A percentile compares a stretch with the other conserved stretches of the same genome.
phyloP scores from a whole-genome alignment of 2,113 vertebrate genomes.

The Tachuris rubrigastra region DNA sequence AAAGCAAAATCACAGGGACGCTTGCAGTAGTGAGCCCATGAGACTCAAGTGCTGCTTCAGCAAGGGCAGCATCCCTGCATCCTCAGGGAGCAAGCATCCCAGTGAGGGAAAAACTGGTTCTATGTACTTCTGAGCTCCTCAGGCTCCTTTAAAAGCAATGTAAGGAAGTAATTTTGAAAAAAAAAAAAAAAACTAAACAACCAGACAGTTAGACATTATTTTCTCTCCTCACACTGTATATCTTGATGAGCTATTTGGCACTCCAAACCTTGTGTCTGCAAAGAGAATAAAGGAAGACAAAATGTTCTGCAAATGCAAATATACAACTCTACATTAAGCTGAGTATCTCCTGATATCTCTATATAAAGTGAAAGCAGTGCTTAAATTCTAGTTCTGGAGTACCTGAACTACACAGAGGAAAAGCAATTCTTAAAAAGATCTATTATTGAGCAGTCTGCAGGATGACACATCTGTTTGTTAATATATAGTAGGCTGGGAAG shows the following conservation, averaged over 20 bases:
- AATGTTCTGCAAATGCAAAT: constrained; percentile 58
- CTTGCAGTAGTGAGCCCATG: not conserved
- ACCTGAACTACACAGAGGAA: constrained; percentile 23
- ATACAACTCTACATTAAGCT: constrained; percentile 17
- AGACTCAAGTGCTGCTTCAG: not conserved
- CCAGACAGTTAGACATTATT: not conserved
- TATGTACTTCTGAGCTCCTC: not conserved
- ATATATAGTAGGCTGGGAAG: constrained; percentile 3
- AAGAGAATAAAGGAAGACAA: constrained; percentile 54
- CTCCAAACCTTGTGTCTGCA: not conserved
- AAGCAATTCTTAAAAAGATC: constrained; percentile 26
- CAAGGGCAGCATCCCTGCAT: not conserved
- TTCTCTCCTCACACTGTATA: not conserved
- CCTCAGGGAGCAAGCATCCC: not conserved
- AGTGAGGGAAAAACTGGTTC: not conserved
- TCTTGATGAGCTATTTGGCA: constrained; percentile 27
- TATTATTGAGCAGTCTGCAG: constrained; percentile 24
- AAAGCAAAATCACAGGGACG: not conserved
- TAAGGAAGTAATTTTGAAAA: not conserved
- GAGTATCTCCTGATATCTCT: constrained; percentile 39
- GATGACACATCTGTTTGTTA: constrained; percentile 28
- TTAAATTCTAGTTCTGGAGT: constrained; percentile 41
- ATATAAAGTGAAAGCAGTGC: constrained; percentile 37
- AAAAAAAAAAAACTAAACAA: not conserved
- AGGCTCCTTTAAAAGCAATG: not conserved